Evolutionary conservation across 2,888 invertebrate genomes (phyloP).

Genomic region (Lasioglossum morio): DNA sequence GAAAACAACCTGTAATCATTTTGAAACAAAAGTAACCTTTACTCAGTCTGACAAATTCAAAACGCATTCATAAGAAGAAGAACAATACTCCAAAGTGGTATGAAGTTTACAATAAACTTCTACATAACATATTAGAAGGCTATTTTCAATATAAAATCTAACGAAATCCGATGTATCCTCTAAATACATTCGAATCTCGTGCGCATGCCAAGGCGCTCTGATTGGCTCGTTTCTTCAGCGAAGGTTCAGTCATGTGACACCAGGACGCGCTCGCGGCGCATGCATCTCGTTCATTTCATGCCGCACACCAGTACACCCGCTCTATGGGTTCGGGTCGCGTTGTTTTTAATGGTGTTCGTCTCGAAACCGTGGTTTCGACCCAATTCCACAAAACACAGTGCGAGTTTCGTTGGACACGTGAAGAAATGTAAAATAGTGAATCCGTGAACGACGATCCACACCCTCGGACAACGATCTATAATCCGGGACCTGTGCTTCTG

Average conservation of each 20-base stretch:
- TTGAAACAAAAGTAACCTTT: not conserved
- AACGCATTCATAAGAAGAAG: not conserved
- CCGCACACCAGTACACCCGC: conserved; percentile 68
- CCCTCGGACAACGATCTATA: conserved; percentile 8
- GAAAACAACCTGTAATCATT: not conserved
- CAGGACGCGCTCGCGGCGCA: conserved; percentile 12
- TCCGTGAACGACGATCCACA: not conserved
- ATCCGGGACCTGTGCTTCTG: conserved; percentile 29
- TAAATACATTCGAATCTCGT: not conserved
- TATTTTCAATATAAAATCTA: too few relatives aligned
- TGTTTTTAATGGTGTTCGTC: conserved; percentile 25
- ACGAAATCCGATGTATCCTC: not conserved
- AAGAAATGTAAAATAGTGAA: conserved; percentile 1
- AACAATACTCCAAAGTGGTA: not conserved
- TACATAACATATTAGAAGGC: not conserved
- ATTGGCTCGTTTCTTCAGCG: not conserved
- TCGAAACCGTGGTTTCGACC: conserved; percentile 29
- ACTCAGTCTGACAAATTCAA: not conserved
- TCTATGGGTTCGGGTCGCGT: conserved; percentile 63
- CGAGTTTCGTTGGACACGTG: conserved; percentile 8
- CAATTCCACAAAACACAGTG: conserved; percentile 25
- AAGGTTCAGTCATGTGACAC: not conserved
- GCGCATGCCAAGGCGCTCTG: not conserved
- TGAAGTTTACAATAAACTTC: too few relatives aligned
- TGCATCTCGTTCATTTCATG: conserved; percentile 22